Evolutionary conservation across 1,140 invertebrate species (phyloP).

Genomic region (Harlomillsia oculata): DNA sequence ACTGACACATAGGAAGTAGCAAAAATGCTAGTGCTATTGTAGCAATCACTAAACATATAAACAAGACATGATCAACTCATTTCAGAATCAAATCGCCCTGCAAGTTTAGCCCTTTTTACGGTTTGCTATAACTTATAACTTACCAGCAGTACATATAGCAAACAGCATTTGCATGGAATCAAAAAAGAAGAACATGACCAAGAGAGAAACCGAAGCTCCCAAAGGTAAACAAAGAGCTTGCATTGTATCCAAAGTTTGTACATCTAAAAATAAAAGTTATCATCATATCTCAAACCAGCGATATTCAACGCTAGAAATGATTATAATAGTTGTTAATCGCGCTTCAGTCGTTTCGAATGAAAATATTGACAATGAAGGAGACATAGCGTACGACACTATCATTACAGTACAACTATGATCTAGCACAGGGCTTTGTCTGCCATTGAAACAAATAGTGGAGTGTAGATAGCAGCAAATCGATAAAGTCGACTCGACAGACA

Average conservation of each 20-base stretch:
- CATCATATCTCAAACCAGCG: too few species aligned
- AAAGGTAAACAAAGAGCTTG: constrained; percentile 92
- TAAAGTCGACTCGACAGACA: too few species aligned
- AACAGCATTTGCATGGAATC: constrained; percentile 97
- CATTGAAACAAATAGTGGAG: too few species aligned
- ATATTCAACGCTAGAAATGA: too few species aligned
- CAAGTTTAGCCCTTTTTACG: neutral
- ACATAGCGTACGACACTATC: too few species aligned
- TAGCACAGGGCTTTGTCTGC: too few species aligned
- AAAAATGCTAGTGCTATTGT: constrained; percentile 92
- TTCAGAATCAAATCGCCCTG: neutral
- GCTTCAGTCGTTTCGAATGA: neutral
- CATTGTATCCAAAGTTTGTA: constrained; percentile 90
- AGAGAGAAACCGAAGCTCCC: constrained; percentile 86
- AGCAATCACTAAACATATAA: constrained; percentile 70
- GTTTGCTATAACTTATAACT: constrained; percentile 40
- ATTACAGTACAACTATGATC: neutral
- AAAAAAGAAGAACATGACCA: constrained; percentile 98
- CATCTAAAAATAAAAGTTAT: constrained; percentile 48
- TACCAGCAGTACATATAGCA: constrained; percentile 93
- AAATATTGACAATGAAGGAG: neutral
- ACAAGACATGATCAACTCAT: constrained; percentile 24
- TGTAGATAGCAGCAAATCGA: too few species aligned
- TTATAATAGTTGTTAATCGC: neutral
- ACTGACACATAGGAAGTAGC: constrained; percentile 92